These are phyloP conservation scores for Lochmaea capreae DNA, from an alignment of 2,888 invertebrate genomes.

Conservation along the genomic window DNA sequence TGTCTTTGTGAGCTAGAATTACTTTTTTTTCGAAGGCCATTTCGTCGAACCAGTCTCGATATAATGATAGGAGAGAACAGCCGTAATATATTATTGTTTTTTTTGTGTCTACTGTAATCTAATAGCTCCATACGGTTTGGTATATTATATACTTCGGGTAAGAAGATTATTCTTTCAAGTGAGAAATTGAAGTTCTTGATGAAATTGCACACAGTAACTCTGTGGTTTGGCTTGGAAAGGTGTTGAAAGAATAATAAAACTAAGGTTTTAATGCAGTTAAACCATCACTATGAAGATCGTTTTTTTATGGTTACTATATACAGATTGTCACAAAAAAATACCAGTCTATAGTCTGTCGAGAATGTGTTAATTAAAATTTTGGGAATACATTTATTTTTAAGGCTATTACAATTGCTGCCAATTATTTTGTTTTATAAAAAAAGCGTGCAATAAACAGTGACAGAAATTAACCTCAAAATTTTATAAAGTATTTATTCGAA, in stretches of 20 bases:
- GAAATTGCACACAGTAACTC: neutral
- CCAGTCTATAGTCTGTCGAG: no score
- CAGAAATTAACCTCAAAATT: no score
- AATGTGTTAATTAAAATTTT: no score
- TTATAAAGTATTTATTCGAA: no score
- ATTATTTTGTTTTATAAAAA: no score
- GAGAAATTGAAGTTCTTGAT: slow-evolving; percentile 11
- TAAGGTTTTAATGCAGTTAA: neutral
- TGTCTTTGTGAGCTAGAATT: slow-evolving; percentile 46
- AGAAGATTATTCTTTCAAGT: slow-evolving; percentile 37
- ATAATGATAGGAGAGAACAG: slow-evolving; percentile 52
- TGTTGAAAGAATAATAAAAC: neutral
- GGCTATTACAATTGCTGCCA: no score
- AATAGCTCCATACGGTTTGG: slow-evolving; percentile 44
- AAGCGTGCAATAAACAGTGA: no score
- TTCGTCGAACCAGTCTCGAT: slow-evolving; percentile 45
- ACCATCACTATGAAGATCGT: neutral
- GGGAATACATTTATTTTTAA: no score
- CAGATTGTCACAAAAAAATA: no score
- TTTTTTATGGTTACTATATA: neutral
- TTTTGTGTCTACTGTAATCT: slow-evolving; percentile 52
- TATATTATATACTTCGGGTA: slow-evolving; percentile 35
- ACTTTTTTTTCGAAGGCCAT: slow-evolving; percentile 42
- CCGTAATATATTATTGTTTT: slow-evolving; percentile 48
- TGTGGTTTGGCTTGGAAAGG: neutral